A percentile compares a stretch with the other conserved stretches of the same genome.
These are phyloP conservation scores for Pteruthius melanotis DNA, from an alignment of 2,113 vertebrate genomes.

Conservation along the genomic window DNA sequence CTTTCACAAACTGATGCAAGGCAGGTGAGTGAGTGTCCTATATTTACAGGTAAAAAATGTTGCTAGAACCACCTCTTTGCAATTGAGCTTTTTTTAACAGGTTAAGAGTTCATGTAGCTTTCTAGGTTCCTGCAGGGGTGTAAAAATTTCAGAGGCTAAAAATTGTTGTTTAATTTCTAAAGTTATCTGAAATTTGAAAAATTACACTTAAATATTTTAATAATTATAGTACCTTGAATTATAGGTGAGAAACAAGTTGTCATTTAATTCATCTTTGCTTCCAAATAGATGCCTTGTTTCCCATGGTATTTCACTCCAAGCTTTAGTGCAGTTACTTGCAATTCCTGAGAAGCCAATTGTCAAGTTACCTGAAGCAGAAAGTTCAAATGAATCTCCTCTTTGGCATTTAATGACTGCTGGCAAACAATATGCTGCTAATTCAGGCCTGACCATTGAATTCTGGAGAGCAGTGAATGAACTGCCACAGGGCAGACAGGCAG, in stretches of 20 bases:
- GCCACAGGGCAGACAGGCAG: not conserved
- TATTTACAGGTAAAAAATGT: not conserved
- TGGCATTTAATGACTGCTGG: not conserved
- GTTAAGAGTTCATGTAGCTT: not conserved
- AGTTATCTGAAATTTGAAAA: not conserved
- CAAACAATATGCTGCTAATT: conserved; percentile 1
- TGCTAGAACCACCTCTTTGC: not conserved
- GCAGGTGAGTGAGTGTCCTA: not conserved
- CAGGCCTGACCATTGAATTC: not conserved
- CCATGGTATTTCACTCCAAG: not conserved
- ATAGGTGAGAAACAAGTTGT: not conserved
- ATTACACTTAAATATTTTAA: not conserved
- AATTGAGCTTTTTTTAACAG: not conserved
- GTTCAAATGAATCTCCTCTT: not conserved
- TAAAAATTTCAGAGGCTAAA: not conserved
- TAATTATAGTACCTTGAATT: not conserved
- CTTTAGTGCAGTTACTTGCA: not conserved
- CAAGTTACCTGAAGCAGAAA: conserved; percentile 6
- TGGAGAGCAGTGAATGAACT: not conserved
- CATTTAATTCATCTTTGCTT: not conserved
- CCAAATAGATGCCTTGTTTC: not conserved
- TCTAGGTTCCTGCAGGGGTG: not conserved
- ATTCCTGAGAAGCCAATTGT: not conserved
- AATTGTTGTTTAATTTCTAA: not conserved
- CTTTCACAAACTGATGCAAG: not conserved